Conservation (phyloP, 2,113 vertebrate genomes). For the Neopipo cinnamomea region DNA sequence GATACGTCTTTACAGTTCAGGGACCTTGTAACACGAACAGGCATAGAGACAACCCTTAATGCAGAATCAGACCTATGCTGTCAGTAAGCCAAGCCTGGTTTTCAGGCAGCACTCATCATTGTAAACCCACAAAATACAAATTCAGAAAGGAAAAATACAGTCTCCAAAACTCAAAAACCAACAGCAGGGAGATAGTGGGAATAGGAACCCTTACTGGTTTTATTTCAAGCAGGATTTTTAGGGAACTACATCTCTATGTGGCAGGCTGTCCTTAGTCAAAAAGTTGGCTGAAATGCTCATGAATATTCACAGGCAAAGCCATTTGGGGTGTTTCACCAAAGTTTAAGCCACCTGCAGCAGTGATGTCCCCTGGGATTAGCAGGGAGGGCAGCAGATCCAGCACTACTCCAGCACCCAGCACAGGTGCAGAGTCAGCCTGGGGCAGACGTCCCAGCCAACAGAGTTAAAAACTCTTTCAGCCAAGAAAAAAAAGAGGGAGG, state of each 20-base stretch:
- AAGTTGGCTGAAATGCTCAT: neutral
- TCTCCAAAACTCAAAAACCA: neutral
- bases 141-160: neutral
- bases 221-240: neutral
- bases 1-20: neutral
- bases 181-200: neutral
- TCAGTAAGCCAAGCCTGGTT: neutral
- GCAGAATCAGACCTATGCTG: neutral
- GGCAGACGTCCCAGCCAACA: neutral
- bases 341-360: neutral
- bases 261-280: neutral
- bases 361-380: neutral
- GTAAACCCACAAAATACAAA: neutral
- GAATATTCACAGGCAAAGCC: neutral
- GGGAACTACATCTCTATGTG: neutral
- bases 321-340: neutral
- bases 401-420: neutral
- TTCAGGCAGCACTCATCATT: neutral
- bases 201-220: neutral
- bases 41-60: neutral
- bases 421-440: neutral
- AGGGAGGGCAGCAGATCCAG: neutral
- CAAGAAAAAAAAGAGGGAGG: neutral
- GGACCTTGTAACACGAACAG: accelerated
- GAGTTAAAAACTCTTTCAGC: neutral